phyloP scores from a whole-genome alignment of 2,797 vertebrate genomes.

The Acrossocheilus fasciatus region DNA sequence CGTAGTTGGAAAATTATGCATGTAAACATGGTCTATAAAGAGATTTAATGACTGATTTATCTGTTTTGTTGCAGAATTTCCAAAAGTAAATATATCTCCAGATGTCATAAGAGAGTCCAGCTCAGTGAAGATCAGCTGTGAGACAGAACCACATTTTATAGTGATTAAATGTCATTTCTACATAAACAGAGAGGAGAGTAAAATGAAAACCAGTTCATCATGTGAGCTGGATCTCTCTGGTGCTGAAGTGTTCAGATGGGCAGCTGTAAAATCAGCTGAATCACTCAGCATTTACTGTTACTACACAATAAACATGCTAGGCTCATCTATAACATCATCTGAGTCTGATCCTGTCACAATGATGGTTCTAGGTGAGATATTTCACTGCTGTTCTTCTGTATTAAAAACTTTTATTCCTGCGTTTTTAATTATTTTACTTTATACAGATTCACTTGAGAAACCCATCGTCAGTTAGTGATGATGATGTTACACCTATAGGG shows the following conservation, averaged over 20 bases:
- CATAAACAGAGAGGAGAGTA: accelerated
- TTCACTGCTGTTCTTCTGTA: background rate
- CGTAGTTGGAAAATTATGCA: background rate
- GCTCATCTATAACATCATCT: accelerated
- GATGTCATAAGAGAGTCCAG: conserved; percentile 42
- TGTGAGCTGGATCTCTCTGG: conserved; percentile 48
- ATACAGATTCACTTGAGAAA: background rate
- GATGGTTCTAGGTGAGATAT: conserved; percentile 26
- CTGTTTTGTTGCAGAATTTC: conserved; percentile 73
- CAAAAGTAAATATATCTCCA: conserved; percentile 75
- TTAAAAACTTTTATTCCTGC: background rate
- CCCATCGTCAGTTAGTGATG: background rate
- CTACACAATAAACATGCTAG: background rate
- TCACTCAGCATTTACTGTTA: conserved; percentile 45
- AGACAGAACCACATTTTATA: background rate
- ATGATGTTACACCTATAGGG: background rate
- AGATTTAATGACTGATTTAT: background rate
- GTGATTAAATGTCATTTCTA: conserved; percentile 55
- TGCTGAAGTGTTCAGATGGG: conserved; percentile 22
- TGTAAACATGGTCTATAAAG: background rate
- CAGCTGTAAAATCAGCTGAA: background rate
- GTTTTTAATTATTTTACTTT: background rate
- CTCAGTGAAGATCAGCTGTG: conserved; percentile 57
- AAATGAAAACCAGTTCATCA: accelerated
- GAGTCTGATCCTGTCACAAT: background rate